Evolutionary conservation across 2,888 invertebrate species (phyloP), one percentile per base, ranked within the genome.

Genomic region (Parnassius orleans): DNA sequence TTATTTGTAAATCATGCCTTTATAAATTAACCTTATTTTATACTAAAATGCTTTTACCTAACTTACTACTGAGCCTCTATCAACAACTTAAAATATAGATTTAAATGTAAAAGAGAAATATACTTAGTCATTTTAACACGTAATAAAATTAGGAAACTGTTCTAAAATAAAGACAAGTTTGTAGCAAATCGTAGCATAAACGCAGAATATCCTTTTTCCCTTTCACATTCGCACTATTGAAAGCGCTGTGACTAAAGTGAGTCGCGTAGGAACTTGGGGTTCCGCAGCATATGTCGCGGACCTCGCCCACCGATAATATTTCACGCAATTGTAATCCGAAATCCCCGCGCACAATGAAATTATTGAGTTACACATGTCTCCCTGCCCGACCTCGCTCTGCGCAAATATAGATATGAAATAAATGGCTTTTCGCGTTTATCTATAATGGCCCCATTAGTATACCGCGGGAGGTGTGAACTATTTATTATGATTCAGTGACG

Each of bases 361-460:
- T 83, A 84, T 83, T 78, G 78, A 83, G 83, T 81, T 84, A 87
- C 87, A 86, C 82, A 86, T 86, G 85, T 85, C 82, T 74, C 74
- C 48, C 48, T 68, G 74, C 69, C 72, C 66, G 72, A 73, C 66
- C 68, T 65, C 64, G 72, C 76, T 73, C 77, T 87, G 87, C 76
- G 72, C 85, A 88, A 87, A 88, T 78, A 90, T 69, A 88, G 88
- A 90, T 88, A 89, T 80, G 80, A 79, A 84, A 84, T 84, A 83
- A 80, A 86, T 83, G 80, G 80, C 77, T 76, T 72, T 73, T 68
- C 65, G 74, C 79, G 77, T 83, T 86, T 85, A 83, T 74, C 77
- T 77, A 67, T 80, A 83, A 86, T 86, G 86, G 80, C 79, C 78
- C 80, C 75, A 83, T 81, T 82, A 80, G 61, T 57, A 60, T 67